Evolutionary conservation across 2,113 vertebrate genomes (phyloP), one percentile per base, ranked within the genome.

Genomic region (Dasyornis broadbenti): DNA sequence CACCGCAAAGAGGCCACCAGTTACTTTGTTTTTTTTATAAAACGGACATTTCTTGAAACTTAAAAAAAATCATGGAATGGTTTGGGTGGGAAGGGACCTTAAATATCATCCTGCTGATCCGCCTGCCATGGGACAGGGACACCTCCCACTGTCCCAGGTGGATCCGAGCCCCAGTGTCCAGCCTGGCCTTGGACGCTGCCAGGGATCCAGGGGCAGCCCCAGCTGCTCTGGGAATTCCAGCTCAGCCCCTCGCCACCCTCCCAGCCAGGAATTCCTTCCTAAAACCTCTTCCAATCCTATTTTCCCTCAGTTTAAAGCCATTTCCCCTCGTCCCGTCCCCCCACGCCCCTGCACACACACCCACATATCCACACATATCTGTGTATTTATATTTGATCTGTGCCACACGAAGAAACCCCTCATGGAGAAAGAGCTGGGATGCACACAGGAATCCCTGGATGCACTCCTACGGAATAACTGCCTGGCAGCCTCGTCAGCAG

Each of bases 401-500:
- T 11, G n/a, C 27, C 23, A 4, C 26, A 16, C 39, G 64, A 59
- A 47, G 30, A 68, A 82, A 45, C 22, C 27, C 63, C 2, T 10
- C 2, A 4, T 0, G 9, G n/a, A 69, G 71, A 23, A 52, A 11
- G 42, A 59, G 60, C 39, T 24, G 8, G 1, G 72, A 70, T 5
- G 26, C 37, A 33, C 5, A 2, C 17, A 22, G 21, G 22, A 53
- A 53, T 59, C 54, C 44, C 31, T 22, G 66, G 20, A 28, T 24
- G 49, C 68, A 10, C 50, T 49, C 49, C 27, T 15, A 5, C 0
- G 37, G 4, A 24, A 9, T 10, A 35, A 42, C 6, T 17, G 13
- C 33, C 24, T 5, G 26, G 21, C 9, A 61, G 40, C 13, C 37
- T 15, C 28, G 12, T 26, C 75, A 26, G 11, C 61, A 44, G 5